Evolutionary conservation across 2,797 vertebrate genomes (phyloP), one percentile per base, ranked within the genome.

Genomic region (Paguma larvata): DNA sequence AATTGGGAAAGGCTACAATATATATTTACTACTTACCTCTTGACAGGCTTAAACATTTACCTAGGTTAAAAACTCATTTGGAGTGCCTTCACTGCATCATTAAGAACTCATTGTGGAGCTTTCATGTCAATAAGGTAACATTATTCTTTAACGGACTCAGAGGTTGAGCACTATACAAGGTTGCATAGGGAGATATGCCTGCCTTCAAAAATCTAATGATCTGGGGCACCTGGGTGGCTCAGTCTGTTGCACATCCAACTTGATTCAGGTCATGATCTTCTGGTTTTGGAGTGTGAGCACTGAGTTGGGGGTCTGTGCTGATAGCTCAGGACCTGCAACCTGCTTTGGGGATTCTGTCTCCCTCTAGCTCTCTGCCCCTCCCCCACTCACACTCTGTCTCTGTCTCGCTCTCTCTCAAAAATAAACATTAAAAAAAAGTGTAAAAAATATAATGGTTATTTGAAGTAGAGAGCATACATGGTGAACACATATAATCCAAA

Each of bases 51-150:
- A 85, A 82, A 92, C 9, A 13, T 38, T 67, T 90, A 53, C 51
- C 12, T 44, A 73, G 13, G 21, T 38, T 88, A 89, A 63, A 88
- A 73, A 63, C 13, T 23, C 38, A 41, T 79, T 79, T 93, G 38
- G 30, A 16, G 3, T 91, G 32, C 38, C 38, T 34, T 93, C 41
- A 85, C 30, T 89, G 46, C 30, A 70, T 68, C 38, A 80, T 68
- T 27, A 86, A 89, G 18, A 94, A 86, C n/a, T 89, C 41, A 94
- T 80, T 94, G 65, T 87, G 65, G 62, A 86, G 59, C 80, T 70
- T 94, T 92, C 73, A 79, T 73, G 63, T 73, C 85, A 96, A 25
- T 77, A 85, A 93, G 18, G 53, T 48, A 89, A 32, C 21, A 72
- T 77, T 94, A 65, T 48, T 78, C 23, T 92, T 94, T 16, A 53